Conservation (phyloP, 2,113 vertebrate species). For the Carassius gibelio region DNA sequence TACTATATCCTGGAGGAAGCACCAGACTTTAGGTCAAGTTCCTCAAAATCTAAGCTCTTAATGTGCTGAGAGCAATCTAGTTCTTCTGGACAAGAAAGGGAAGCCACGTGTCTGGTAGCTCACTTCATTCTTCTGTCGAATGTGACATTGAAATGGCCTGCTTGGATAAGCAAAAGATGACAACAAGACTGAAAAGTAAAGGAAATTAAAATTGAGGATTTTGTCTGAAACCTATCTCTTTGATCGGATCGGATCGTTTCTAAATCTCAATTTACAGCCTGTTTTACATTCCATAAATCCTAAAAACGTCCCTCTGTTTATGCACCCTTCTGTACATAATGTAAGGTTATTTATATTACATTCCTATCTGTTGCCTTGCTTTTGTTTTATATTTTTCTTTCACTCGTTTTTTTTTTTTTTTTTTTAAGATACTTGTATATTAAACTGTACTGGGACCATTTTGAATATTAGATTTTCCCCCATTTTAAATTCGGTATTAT, state of each 20-base stretch:
- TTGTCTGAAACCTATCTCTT: no score
- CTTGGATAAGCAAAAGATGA: not conserved
- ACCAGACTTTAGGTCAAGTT: not conserved
- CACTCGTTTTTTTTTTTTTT: constrained; percentile 6
- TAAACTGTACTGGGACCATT: constrained; percentile 79
- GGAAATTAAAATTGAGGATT: not conserved
- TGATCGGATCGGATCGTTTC: not conserved
- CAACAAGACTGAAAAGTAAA: not conserved
- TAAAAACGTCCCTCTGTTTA: not conserved
- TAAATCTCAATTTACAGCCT: not conserved
- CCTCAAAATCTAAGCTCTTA: constrained; percentile 19
- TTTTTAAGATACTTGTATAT: constrained; percentile 63
- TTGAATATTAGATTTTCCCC: constrained; percentile 66
- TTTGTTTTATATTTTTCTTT: constrained; percentile 56
- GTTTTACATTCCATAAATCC: not conserved
- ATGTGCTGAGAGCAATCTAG: not conserved
- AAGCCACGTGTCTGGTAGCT: not conserved
- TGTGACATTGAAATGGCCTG: not conserved
- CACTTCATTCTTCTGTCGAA: not conserved
- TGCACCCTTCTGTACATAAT: constrained; percentile 75
- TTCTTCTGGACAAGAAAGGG: constrained; percentile 1
- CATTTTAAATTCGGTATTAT: constrained; percentile 69
- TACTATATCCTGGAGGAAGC: constrained; percentile 15
- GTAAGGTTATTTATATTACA: constrained; percentile 80
- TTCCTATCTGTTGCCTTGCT: constrained; percentile 70